These are phyloP conservation scores for Steinernema feltiae DNA, from an alignment of 1,140 invertebrate species.

Conservation along the genomic window DNA sequence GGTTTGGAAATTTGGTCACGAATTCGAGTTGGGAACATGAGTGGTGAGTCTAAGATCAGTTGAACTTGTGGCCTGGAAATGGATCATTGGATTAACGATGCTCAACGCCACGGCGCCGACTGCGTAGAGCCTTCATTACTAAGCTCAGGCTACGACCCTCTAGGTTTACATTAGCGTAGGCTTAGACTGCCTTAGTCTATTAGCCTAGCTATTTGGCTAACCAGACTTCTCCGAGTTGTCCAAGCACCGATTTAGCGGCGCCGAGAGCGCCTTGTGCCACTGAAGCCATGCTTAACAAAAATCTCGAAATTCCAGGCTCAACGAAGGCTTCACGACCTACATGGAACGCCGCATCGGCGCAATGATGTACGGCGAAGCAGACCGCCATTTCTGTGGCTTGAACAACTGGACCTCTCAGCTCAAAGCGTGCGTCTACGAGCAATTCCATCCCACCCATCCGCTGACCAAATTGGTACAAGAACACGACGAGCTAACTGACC, in stretches of 20 bases:
- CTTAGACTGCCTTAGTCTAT: too few relatives aligned
- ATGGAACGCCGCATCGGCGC: slow-evolving; percentile 2
- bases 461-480: slow-evolving; percentile 74
- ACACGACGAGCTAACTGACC: slow-evolving; percentile 70
- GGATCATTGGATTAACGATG: not conserved
- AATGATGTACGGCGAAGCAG: not conserved
- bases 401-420: not conserved
- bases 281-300: too few relatives aligned
- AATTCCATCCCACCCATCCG: slow-evolving; percentile 61
- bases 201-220: too few relatives aligned
- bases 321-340: slow-evolving; percentile 59
- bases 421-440: slow-evolving; percentile 26
- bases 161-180: too few relatives aligned
- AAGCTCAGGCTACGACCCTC: too few relatives aligned
- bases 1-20: not conserved
- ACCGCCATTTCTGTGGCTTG: slow-evolving; percentile 3
- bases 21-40: not conserved
- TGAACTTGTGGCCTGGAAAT: too few relatives aligned
- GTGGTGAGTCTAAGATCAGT: not conserved
- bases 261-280: too few relatives aligned
- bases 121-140: too few relatives aligned
- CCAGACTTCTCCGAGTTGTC: too few relatives aligned
- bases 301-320: slow-evolving; percentile 52
- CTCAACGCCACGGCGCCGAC: too few relatives aligned
- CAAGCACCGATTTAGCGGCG: too few relatives aligned